Evolutionary conservation across 2,888 invertebrate species (phyloP).

Genomic region (Antheraea yamamai): DNA sequence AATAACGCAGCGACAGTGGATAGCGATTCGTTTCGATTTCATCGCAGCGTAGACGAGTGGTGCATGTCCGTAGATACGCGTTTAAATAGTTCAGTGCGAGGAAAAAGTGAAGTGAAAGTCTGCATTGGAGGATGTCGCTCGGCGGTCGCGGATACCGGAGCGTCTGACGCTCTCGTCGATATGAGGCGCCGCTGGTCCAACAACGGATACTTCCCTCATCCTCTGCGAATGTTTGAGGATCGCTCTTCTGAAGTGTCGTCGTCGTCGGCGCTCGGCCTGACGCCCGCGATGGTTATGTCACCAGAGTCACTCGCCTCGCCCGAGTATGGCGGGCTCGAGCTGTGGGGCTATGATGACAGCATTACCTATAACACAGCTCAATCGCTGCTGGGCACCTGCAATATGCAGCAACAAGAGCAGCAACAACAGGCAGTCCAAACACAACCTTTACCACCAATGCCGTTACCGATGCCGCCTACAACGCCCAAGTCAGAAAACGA

Average conservation of each 20-base stretch:
- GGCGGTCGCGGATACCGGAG: conserved; percentile 62
- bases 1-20: conserved; percentile 52
- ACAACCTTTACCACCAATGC: conserved; percentile 80
- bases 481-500: conserved; percentile 81
- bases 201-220: conserved; percentile 86
- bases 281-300: conserved; percentile 88
- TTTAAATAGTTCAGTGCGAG: conserved; percentile 74
- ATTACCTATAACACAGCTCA: conserved; percentile 71
- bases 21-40: conserved; percentile 64
- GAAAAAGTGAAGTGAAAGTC: conserved; percentile 79
- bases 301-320: conserved; percentile 89
- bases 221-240: conserved; percentile 86
- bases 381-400: conserved; percentile 74
- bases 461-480: conserved; percentile 75
- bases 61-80: conserved; percentile 68
- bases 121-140: conserved; percentile 74
- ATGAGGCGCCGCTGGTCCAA: conserved; percentile 91
- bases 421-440: conserved; percentile 75
- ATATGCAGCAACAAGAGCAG: conserved; percentile 76
- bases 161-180: conserved; percentile 77
- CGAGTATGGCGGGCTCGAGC: conserved; percentile 89
- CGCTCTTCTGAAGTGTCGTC: conserved; percentile 89
- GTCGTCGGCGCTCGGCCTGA: conserved; percentile 87
- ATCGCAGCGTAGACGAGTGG: conserved; percentile 62
- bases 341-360: conserved; percentile 88